Conservation (phyloP, 2,888 invertebrate genomes). For the Helobdella robusta region DNA sequence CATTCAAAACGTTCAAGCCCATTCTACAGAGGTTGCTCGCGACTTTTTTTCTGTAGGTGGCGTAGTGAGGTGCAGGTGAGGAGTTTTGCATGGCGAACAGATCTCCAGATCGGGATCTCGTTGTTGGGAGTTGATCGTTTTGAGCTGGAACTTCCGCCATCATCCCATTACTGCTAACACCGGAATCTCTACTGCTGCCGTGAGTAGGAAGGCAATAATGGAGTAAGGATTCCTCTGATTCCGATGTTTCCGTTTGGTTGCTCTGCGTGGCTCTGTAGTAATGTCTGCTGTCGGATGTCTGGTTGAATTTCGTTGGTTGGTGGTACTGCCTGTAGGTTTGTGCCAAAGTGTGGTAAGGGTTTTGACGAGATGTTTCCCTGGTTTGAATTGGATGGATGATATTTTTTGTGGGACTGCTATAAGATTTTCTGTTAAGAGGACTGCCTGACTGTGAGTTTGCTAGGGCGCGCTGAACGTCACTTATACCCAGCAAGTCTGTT, state of each 20-base stretch:
- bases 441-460: neutral
- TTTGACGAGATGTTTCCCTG: too few relatives aligned
- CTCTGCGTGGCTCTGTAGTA: slow-evolving; percentile 26
- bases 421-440: neutral
- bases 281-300: neutral
- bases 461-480: neutral
- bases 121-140: slow-evolving; percentile 5
- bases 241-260: slow-evolving; percentile 38
- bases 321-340: slow-evolving; percentile 8
- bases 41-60: slow-evolving; percentile 12
- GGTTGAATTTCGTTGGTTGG: slow-evolving; percentile 13
- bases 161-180: slow-evolving; percentile 28
- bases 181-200: slow-evolving; percentile 29
- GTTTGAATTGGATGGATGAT: neutral
- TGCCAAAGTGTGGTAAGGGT: neutral
- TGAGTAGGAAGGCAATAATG: slow-evolving; percentile 21
- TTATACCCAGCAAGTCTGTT: slow-evolving; percentile 10
- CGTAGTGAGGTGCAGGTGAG: slow-evolving; percentile 25
- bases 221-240: slow-evolving; percentile 48
- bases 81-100: slow-evolving; percentile 17
- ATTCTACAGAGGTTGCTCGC: neutral
- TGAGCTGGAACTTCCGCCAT: slow-evolving; percentile 19
- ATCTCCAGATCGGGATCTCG: slow-evolving; percentile 2
- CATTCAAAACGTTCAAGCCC: slow-evolving; percentile 16
- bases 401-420: slow-evolving; percentile 1